These are phyloP conservation scores for Sinocyclocheilus grahami DNA, from an alignment of 2,113 vertebrate species.

Conservation along the genomic window DNA sequence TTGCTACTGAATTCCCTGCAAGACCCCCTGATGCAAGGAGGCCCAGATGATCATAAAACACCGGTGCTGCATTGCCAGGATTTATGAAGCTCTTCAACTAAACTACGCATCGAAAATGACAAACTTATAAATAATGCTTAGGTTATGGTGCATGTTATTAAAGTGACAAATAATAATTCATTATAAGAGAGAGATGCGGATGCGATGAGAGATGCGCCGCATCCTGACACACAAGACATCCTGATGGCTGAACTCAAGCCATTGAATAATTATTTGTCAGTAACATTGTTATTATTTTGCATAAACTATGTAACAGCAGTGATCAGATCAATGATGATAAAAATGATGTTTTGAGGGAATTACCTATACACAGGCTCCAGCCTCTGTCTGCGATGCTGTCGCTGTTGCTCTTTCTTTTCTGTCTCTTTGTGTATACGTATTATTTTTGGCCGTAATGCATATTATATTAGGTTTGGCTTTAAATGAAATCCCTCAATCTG, in stretches of 20 bases:
- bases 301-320: neutral
- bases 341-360: conserved; percentile 5
- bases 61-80: neutral
- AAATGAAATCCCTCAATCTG: conserved; percentile 35
- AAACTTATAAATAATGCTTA: neutral
- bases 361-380: conserved; percentile 49
- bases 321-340: neutral
- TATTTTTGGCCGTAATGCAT: neutral
- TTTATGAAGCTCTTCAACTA: neutral
- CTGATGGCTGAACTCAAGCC: neutral
- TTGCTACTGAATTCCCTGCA: neutral
- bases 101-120: neutral
- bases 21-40: neutral
- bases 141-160: neutral
- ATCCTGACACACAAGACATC: neutral
- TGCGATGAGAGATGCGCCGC: neutral
- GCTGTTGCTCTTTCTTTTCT: conserved; percentile 12
- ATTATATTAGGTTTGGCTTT: neutral
- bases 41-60: conserved; percentile 19
- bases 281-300: neutral
- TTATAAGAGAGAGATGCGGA: neutral
- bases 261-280: neutral
- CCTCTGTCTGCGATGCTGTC: conserved; percentile 24
- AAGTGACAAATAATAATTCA: neutral
- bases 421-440: neutral